These are phyloP conservation scores for Pyrrhia umbra DNA, from an alignment of 2,888 invertebrate genomes.

Conservation along the genomic window DNA sequence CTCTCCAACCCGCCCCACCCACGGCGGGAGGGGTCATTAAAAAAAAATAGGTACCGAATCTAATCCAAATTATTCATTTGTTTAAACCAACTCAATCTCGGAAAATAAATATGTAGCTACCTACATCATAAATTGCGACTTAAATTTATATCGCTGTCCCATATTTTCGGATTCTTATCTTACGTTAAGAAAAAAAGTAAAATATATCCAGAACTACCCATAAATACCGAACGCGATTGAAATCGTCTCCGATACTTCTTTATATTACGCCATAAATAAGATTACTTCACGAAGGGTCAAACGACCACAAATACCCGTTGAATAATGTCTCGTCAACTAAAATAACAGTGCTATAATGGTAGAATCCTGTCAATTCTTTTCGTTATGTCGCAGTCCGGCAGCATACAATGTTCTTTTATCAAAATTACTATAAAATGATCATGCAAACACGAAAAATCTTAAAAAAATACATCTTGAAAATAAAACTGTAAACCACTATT, in stretches of 20 bases:
- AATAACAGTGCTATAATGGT: constrained; percentile 50
- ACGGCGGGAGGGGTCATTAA: too few species aligned
- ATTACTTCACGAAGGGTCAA: constrained; percentile 46
- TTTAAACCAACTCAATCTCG: too few species aligned
- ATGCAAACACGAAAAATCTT: too few species aligned
- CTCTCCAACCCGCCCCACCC: too few species aligned
- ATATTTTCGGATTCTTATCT: constrained; percentile 1
- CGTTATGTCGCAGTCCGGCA: constrained; percentile 19
- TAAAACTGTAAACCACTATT: too few species aligned
- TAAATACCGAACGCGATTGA: constrained; percentile 49
- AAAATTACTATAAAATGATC: neutral
- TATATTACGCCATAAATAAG: constrained; percentile 52
- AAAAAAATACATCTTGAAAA: too few species aligned
- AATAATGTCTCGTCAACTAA: constrained; percentile 50
- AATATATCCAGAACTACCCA: constrained; percentile 36
- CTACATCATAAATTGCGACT: neutral
- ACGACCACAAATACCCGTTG: constrained; percentile 31
- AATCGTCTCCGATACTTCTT: constrained; percentile 42
- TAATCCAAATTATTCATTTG: too few species aligned
- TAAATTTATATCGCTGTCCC: neutral
- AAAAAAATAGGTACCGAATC: too few species aligned
- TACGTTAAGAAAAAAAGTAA: constrained; percentile 6
- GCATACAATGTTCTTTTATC: neutral
- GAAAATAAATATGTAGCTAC: neutral
- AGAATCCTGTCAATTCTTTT: constrained; percentile 40